Evolutionary conservation across 2,797 vertebrate species (phyloP).

Genomic region (Eleutherodactylus coqui): DNA sequence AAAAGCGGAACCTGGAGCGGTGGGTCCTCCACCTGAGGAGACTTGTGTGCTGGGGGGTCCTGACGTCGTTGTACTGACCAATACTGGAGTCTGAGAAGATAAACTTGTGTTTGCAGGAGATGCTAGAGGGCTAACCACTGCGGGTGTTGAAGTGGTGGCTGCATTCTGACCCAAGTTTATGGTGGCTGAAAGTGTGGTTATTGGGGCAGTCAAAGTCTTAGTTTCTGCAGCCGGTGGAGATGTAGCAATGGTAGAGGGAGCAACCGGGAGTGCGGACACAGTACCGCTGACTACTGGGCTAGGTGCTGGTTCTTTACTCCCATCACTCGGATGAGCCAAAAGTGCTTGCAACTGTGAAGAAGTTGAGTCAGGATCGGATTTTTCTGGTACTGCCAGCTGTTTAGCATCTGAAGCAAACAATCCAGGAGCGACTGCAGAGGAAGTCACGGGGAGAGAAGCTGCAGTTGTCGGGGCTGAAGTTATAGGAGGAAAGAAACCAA

Average conservation of each 20-base stretch:
- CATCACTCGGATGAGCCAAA: conserved; percentile 63
- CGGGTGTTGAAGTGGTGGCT: conserved; percentile 20
- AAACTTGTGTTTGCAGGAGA: conserved; percentile 61
- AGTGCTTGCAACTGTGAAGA: conserved; percentile 40
- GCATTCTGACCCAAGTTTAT: conserved; percentile 60
- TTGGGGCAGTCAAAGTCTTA: conserved; percentile 47
- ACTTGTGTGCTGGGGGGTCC: conserved; percentile 53
- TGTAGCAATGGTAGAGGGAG: conserved; percentile 55
- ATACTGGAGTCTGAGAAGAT: conserved; percentile 62
- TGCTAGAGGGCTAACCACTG: neutral
- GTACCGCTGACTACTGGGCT: neutral
- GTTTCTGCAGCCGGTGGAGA: conserved; percentile 54
- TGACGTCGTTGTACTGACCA: conserved; percentile 56
- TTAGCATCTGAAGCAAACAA: conserved; percentile 4
- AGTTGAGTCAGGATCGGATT: conserved; percentile 32
- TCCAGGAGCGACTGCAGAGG: conserved; percentile 41
- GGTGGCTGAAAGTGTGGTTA: neutral
- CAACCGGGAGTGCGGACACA: neutral
- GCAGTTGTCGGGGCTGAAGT: conserved; percentile 55
- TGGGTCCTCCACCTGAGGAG: conserved; percentile 64
- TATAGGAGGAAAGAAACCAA: conserved; percentile 78
- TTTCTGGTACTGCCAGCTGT: neutral
- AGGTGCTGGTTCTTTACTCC: conserved; percentile 46
- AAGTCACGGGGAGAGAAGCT: conserved; percentile 40
- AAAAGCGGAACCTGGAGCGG: conserved; percentile 71